phyloP scores from a whole-genome alignment of 2,797 vertebrate genomes.

The Leuciscus waleckii region DNA sequence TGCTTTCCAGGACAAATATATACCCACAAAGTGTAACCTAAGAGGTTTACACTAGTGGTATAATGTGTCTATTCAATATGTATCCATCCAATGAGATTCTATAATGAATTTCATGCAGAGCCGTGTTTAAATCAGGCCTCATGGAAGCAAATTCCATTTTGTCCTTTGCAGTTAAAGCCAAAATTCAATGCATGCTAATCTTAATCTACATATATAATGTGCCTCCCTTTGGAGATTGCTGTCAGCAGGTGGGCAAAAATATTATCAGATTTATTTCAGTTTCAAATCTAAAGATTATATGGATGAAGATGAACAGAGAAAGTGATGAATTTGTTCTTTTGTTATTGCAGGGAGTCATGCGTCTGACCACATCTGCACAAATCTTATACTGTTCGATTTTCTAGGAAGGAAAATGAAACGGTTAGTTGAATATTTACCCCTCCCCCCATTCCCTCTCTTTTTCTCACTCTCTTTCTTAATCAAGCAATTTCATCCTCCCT shows the following conservation, averaged over 20 bases:
- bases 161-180: background rate
- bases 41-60: slow-evolving; percentile 8
- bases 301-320: slow-evolving; percentile 31
- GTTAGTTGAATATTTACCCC: slow-evolving; percentile 32
- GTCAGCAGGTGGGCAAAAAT: slow-evolving; percentile 51
- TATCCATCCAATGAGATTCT: slow-evolving; percentile 7
- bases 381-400: slow-evolving; percentile 6
- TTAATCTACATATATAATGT: slow-evolving; percentile 45
- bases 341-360: background rate
- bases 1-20: slow-evolving; percentile 18
- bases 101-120: slow-evolving; percentile 18
- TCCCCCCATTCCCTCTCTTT: background rate
- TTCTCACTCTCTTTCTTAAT: slow-evolving; percentile 35
- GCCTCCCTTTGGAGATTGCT: slow-evolving; percentile 42
- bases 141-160: background rate
- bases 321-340: slow-evolving; percentile 25
- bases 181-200: slow-evolving; percentile 28
- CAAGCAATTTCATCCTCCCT: slow-evolving; percentile 37
- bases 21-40: background rate
- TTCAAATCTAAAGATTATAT: slow-evolving; percentile 43
- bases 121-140: background rate
- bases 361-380: slow-evolving; percentile 2
- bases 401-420: slow-evolving; percentile 9
- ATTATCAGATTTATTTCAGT: slow-evolving; percentile 53
- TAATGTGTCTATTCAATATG: background rate